phyloP scores from a whole-genome alignment of 2,797 vertebrate genomes.

The Lemur catta region DNA sequence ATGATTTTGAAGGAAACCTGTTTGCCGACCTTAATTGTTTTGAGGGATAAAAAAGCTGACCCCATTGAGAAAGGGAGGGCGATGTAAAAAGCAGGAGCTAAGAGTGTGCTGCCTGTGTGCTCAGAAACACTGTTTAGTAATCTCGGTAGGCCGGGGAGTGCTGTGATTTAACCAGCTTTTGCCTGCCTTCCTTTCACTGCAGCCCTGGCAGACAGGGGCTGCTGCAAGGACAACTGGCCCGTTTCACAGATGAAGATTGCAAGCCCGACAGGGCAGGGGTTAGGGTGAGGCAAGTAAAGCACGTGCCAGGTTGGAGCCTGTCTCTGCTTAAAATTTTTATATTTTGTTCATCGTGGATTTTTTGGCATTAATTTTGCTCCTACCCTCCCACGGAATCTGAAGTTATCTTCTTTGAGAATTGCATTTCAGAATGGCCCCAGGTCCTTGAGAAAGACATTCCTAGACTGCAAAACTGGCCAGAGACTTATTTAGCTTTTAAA shows the following conservation, averaged over 20 bases:
- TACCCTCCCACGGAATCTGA: no score
- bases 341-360: background rate
- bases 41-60: background rate
- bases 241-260: fast-evolving
- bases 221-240: fast-evolving
- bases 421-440: background rate
- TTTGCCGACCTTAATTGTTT: background rate
- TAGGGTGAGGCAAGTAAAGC: no score
- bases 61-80: background rate
- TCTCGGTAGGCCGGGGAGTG: background rate
- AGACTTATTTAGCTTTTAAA: no score
- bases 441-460: background rate
- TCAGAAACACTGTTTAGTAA: background rate
- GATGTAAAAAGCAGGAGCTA: background rate
- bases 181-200: background rate
- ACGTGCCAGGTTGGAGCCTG: background rate
- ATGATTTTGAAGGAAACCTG: background rate
- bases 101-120: background rate
- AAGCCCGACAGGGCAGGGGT: background rate
- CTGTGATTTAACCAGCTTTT: background rate
- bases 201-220: background rate
- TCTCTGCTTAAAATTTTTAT: background rate
- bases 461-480: no score
- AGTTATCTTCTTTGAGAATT: no score
- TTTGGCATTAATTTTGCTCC: background rate